Percentiles rank a stretch among this genome's conserved stretches.
Evolutionary conservation across 2,113 vertebrate genomes (phyloP).

Genomic region (Orycteropus afer): DNA sequence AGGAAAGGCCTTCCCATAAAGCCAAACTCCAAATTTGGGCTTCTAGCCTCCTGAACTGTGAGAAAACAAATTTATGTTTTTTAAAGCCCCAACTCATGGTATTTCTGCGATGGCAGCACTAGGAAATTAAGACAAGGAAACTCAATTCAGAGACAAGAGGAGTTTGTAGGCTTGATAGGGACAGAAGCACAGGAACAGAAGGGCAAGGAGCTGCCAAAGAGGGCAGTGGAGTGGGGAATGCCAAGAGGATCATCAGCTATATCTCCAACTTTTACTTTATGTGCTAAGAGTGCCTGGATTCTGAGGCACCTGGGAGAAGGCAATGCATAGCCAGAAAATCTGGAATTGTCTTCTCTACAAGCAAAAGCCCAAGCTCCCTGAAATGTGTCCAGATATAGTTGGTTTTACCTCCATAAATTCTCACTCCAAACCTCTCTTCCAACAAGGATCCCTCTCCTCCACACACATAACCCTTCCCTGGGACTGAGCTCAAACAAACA

Average conservation of each 20-base stretch:
- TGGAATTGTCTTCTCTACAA: neutral
- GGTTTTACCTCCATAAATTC: neutral
- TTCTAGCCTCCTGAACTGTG: no score
- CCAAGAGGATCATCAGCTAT: no score
- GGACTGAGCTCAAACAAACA: neutral
- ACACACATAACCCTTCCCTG: neutral
- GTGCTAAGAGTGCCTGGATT: neutral
- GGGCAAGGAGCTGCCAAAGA: neutral
- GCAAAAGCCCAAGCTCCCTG: neutral
- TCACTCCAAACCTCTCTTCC: neutral
- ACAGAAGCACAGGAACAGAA: neutral
- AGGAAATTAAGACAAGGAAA: neutral
- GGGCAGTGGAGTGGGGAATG: rapidly evolving
- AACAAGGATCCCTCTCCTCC: no score
- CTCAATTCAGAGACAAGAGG: neutral
- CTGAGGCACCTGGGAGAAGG: neutral
- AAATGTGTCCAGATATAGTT: neutral
- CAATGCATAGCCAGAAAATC: neutral
- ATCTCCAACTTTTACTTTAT: neutral
- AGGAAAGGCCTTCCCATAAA: no score
- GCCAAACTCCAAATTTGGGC: no score
- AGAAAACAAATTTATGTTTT: no score
- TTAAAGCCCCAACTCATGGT: no score
- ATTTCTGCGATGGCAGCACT: no score
- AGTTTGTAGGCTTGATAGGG: neutral